Evolutionary conservation across 2,113 vertebrate species (phyloP), one percentile per base, ranked within the genome.

Genomic region (Argyrosomus japonicus): DNA sequence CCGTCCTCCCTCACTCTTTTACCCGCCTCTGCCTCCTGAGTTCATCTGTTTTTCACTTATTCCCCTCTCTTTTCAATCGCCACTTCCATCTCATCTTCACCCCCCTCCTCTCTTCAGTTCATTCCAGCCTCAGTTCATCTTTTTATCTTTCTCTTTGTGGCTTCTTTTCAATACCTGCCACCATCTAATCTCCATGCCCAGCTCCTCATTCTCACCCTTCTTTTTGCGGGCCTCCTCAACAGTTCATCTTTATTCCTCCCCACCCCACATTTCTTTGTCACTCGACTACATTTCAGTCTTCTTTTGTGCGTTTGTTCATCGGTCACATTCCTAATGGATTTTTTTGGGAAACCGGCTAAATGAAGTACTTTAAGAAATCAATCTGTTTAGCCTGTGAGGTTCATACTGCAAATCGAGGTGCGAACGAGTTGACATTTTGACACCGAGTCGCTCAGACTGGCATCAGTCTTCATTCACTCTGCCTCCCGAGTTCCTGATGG

Each of bases 1-100:
- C 5, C 71, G 0, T 25, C 25, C 56, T 63, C 47, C 50, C 63
- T 27, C 64, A 3, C 72, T 67, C 9, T 25, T 36, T 48, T 51
- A 56, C 23, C 60, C 18, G 2, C 78, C 3, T 0, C 76, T 19
- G 53, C 64, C 58, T 56, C 43, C 57, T 2, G 61, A 77, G 15
- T 62, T 81, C 64, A 75, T 73, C 61, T 45, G 70, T 64, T 84
- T 75, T 56, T 72, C 69, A 57, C 73, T 40, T n/a, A 50, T 40
- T 80, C 61, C 12, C 68, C 19, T 50, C 19, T 50, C 18, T 58
- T 84, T 65, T 77, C 73, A 51, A 63, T 79, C 77, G 68, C 17
- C 50, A 0, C 68, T 18, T 79, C 63, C 58, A 75, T 70, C 84
- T 77, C 75, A 54, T 79, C 79, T 77, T 23, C 68, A 58, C 25